These are phyloP conservation scores for Drosophila sucinea DNA, from an alignment of 1,140 invertebrate genomes.

Conservation along the genomic window DNA sequence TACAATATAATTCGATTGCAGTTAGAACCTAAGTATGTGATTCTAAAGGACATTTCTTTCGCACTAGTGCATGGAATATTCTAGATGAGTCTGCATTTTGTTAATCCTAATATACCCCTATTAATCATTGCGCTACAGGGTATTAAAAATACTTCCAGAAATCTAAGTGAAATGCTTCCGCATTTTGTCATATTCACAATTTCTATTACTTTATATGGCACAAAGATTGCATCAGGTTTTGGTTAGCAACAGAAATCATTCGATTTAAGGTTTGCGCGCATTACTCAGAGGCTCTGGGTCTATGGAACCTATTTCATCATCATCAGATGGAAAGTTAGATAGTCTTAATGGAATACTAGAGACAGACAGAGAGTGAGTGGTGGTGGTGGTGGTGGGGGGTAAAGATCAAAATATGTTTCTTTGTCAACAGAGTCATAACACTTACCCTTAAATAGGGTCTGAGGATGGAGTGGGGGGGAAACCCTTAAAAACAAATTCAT, in stretches of 20 bases:
- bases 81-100: too few relatives aligned
- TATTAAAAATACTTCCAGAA: neutral
- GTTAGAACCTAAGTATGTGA: too few relatives aligned
- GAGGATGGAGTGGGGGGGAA: conserved; percentile 29
- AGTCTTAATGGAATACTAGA: neutral
- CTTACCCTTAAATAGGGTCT: conserved; percentile 35
- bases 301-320: neutral
- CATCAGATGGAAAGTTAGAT: neutral
- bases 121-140: neutral
- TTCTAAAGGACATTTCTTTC: too few relatives aligned
- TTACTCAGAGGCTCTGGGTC: conserved; percentile 3
- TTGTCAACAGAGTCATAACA: conserved; percentile 57
- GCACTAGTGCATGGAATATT: too few relatives aligned
- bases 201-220: neutral
- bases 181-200: conserved; percentile 10
- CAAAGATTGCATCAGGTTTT: conserved; percentile 1
- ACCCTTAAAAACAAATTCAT: conserved; percentile 63
- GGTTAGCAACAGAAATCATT: conserved; percentile 5
- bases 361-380: neutral
- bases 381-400: neutral
- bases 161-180: neutral
- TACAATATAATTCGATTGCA: too few relatives aligned
- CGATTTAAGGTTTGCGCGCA: neutral
- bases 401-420: conserved; percentile 21
- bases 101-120: too few relatives aligned